Conservation (phyloP, 2,888 invertebrate species). For the Onchidella celtica region DNA sequence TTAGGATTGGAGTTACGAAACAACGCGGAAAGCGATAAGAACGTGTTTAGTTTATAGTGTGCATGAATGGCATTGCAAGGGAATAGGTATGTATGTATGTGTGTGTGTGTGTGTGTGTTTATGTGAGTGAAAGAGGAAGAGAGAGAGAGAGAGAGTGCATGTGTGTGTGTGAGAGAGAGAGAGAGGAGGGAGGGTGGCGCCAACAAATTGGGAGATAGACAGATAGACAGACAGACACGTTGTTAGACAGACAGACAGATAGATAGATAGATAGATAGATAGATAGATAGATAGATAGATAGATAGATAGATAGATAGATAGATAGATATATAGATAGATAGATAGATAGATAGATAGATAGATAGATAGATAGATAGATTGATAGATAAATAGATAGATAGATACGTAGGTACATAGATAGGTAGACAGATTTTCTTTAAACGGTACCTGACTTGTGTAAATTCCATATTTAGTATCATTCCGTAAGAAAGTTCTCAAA, state of each 20-base stretch:
- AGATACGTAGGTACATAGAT: no score
- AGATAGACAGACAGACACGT: not conserved
- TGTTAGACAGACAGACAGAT: not conserved
- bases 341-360: conserved; percentile 13
- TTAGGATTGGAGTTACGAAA: no score
- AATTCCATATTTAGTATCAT: no score
- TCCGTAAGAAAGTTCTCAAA: no score
- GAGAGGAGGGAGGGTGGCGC: not conserved
- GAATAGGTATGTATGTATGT: no score
- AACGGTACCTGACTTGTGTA: no score
- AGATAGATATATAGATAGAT: conserved; percentile 4
- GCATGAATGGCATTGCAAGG: no score
- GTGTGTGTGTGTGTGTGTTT: no score
- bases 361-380: conserved; percentile 4
- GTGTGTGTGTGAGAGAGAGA: not conserved
- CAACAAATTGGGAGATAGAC: not conserved
- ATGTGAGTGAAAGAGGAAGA: not conserved
- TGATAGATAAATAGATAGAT: no score
- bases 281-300: conserved; percentile 15
- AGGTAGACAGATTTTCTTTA: no score
- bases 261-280: conserved; percentile 19
- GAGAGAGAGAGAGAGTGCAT: not conserved
- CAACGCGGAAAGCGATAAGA: no score
- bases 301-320: conserved; percentile 1
- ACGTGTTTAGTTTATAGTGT: no score